These are phyloP conservation scores for Zeugodacus cucurbitae DNA, from an alignment of 1,140 invertebrate genomes.

Conservation along the genomic window DNA sequence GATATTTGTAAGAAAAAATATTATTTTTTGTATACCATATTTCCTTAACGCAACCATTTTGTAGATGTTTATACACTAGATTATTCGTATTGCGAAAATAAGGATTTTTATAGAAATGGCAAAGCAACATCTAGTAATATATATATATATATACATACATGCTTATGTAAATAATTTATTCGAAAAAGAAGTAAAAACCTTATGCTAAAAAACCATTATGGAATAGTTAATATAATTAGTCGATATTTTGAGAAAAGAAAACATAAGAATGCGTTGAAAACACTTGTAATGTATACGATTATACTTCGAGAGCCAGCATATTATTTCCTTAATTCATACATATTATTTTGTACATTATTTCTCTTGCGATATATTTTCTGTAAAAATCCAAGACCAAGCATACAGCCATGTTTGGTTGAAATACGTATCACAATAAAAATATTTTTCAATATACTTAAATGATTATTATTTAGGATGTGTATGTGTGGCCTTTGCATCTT, in stretches of 20 bases:
- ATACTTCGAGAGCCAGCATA: not conserved
- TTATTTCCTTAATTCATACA: not conserved
- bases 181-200: not conserved
- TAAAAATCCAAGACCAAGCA: not conserved
- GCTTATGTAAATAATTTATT: not conserved
- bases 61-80: not conserved
- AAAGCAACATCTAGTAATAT: no score
- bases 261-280: not conserved
- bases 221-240: not conserved
- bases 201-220: not conserved
- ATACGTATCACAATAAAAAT: not conserved
- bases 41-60: not conserved
- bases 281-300: not conserved
- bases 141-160: no score
- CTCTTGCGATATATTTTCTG: not conserved
- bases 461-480: not conserved
- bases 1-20: not conserved
- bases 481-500: no score
- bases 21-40: slow-evolving; percentile 14
- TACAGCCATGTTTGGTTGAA: not conserved
- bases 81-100: not conserved
- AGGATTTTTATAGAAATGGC: not conserved
- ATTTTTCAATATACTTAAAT: not conserved
- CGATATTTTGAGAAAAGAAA: not conserved
- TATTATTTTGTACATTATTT: not conserved